phyloP scores from a whole-genome alignment of 2,888 invertebrate species.

The Altica lythri region DNA sequence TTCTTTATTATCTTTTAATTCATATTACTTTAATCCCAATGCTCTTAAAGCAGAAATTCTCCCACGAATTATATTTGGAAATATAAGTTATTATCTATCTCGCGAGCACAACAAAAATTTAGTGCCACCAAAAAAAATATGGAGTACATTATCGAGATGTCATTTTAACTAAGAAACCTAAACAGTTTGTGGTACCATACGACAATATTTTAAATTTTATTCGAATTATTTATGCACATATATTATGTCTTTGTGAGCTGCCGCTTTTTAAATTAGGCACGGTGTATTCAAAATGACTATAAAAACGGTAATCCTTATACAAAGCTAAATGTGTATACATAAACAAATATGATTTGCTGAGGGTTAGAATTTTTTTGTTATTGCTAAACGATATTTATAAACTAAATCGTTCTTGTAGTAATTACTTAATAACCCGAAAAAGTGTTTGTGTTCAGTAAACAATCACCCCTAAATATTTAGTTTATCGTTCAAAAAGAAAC shows the following conservation, averaged over 20 bases:
- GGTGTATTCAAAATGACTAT: constrained; percentile 46
- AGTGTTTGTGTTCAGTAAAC: no score
- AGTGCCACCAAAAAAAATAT: constrained; percentile 37
- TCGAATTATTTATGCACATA: constrained; percentile 53
- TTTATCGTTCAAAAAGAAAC: no score
- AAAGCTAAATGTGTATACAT: constrained; percentile 44
- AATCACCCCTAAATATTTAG: no score
- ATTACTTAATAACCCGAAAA: background rate
- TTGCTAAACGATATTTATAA: background rate
- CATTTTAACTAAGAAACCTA: constrained; percentile 44
- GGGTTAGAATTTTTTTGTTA: constrained; percentile 17
- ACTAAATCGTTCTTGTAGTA: background rate
- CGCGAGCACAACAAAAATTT: constrained; percentile 35
- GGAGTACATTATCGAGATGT: constrained; percentile 47
- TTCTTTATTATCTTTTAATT: background rate
- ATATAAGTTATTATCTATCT: constrained; percentile 36
- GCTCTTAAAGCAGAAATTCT: constrained; percentile 33
- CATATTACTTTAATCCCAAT: background rate
- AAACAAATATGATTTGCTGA: constrained; percentile 48
- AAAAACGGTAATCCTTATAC: constrained; percentile 45
- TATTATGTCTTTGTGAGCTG: constrained; percentile 49
- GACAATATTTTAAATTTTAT: constrained; percentile 51
- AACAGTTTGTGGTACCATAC: constrained; percentile 49
- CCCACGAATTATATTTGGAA: constrained; percentile 38
- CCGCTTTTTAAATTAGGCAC: constrained; percentile 49